These are phyloP conservation scores for Argyrosomus regius DNA, from an alignment of 2,797 vertebrate genomes.

Conservation along the genomic window DNA sequence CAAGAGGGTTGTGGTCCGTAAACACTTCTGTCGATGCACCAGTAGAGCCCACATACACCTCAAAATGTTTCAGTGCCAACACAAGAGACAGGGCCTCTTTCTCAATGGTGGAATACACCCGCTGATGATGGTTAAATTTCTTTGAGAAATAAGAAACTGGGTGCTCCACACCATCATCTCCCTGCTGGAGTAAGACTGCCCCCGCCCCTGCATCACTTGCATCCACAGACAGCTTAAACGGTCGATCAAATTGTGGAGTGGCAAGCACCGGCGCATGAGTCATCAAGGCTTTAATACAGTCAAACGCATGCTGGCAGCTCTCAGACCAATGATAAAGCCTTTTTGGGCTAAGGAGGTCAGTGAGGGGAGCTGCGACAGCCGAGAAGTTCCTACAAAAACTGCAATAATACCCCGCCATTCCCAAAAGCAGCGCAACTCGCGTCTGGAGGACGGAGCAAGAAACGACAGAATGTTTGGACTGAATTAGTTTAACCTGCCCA, in stretches of 20 bases:
- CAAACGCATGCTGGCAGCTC: background rate
- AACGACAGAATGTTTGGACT: background rate
- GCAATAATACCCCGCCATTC: no score
- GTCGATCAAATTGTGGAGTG: background rate
- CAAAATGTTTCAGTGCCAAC: no score
- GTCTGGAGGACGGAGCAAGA: background rate
- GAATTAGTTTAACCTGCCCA: background rate
- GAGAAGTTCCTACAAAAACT: no score
- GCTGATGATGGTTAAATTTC: background rate
- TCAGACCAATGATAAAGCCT: no score
- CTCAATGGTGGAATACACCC: no score
- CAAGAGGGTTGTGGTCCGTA: no score
- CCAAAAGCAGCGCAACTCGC: no score
- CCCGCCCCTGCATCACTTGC: background rate
- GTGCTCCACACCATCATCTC: slow-evolving; percentile 5
- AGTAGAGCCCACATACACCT: no score
- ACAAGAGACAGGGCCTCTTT: no score
- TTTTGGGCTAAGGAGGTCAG: no score
- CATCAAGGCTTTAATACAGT: background rate
- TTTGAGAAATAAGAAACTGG: background rate
- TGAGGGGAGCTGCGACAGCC: no score
- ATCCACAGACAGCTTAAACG: background rate
- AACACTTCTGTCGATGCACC: no score
- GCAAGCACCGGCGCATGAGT: background rate
- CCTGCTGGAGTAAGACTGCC: background rate